Evolutionary conservation across 2,113 vertebrate species (phyloP).

Genomic region (Hemiscyllium ocellatum): DNA sequence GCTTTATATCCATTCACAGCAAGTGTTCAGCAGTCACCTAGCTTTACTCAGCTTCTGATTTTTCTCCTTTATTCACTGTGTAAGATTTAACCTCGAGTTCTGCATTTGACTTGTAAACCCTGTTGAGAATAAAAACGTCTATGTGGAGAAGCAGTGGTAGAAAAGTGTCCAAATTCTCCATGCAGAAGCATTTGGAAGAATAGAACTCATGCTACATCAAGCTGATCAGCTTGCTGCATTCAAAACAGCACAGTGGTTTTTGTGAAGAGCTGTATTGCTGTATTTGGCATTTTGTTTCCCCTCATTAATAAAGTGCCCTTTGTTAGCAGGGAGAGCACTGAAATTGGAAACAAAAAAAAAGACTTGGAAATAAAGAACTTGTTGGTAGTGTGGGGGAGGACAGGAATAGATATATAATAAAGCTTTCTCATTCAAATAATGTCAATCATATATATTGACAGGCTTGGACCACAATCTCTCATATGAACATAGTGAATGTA

Average conservation of each 20-base stretch:
- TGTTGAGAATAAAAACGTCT: background rate
- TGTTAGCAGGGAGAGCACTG: background rate
- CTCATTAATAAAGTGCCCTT: background rate
- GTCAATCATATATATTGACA: background rate
- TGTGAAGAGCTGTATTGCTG: background rate
- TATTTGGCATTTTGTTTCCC: background rate
- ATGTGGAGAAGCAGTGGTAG: background rate
- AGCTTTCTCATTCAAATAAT: background rate
- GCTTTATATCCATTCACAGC: background rate
- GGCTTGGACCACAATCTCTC: background rate
- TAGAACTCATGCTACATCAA: background rate
- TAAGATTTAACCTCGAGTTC: background rate
- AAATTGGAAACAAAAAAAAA: background rate
- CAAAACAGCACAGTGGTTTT: background rate
- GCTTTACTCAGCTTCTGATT: background rate
- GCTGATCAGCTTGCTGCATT: background rate
- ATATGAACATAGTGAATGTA: background rate
- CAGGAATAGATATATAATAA: background rate
- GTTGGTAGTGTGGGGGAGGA: background rate
- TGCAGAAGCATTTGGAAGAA: background rate
- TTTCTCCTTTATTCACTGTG: background rate
- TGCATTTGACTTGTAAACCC: background rate
- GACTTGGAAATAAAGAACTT: background rate
- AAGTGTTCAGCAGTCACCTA: background rate
- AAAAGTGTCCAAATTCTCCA: background rate